Base-by-base conservation (phyloP, 2,888 invertebrate genomes). In the Pterostichus niger region DNA sequence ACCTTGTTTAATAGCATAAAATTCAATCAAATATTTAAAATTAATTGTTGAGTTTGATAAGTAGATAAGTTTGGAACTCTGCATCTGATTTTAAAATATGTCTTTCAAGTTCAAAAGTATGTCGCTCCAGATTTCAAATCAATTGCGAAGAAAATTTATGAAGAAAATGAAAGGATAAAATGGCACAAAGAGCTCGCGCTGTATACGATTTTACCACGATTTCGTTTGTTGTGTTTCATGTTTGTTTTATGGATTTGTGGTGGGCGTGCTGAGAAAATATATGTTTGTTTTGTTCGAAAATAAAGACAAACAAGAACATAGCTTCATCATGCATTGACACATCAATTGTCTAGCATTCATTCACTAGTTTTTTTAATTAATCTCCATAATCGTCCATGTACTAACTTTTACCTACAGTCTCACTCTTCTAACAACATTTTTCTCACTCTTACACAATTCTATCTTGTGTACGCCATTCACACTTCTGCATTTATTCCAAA, bases 171-270 rank as follows among this genome's bases (percentile, higher is more conserved):
- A 71, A 46, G 44, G 44, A 71, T 64, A 64, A 64, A 64, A 35
- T 64, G 33, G 11, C 35, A 64, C 64, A 64, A 64, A 64, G 64
- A 64, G 64, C 35, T 64, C 64, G 64, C 35, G 64, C 64, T 64
- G 35, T 64, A 6, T 64, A 64, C 64, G 64, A 64, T 44, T 71
- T 40, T 17, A 17, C 10, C 17, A 40, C 40, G 68, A 71, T 71
- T 71, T 71, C 24, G 15, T 71, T 71, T 44, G 68, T 15, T 13
- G 56, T 56, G 17, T 71, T 71, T 44, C 44, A 59, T 80, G 64
- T 80, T 80, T 80, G 80, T 61, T 80, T 68, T 68, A 80, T 33
- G 80, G 49, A 80, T 80, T 79, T 61, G 61, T 33, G 61, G 78
- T 61, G 44, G 77, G 54, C 56, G 77, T 40, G 61, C 24, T 61